These are phyloP conservation scores for Parauchenoglanis ngamensis DNA, from an alignment of 2,797 vertebrate species.

Conservation along the genomic window DNA sequence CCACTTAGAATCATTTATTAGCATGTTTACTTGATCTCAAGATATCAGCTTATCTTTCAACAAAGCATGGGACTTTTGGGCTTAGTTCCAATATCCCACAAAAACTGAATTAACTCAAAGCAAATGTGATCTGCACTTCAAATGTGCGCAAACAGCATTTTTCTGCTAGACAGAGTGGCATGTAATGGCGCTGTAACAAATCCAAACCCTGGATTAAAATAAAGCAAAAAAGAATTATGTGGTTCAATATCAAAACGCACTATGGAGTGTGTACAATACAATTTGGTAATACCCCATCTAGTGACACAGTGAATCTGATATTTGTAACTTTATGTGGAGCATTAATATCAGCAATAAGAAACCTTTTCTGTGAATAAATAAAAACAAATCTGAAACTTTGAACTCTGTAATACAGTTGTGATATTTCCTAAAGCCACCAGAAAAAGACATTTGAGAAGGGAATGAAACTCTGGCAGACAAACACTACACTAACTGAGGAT, in stretches of 20 bases:
- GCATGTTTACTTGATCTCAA: constrained; percentile 38
- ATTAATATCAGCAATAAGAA: background rate
- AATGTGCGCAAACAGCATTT: constrained; percentile 4
- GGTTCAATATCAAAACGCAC: background rate
- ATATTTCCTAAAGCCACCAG: background rate
- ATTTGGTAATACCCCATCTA: no score
- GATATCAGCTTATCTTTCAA: constrained; percentile 22
- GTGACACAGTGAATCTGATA: background rate
- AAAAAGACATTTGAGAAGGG: background rate
- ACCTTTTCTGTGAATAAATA: background rate
- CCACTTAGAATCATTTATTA: constrained; percentile 36
- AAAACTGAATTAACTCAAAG: constrained; percentile 15
- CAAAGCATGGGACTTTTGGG: constrained; percentile 32
- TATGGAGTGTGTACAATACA: background rate
- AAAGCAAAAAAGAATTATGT: background rate
- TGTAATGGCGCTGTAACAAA: background rate
- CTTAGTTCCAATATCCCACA: constrained; percentile 20
- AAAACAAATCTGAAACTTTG: background rate
- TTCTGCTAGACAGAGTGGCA: background rate
- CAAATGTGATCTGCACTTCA: constrained; percentile 34
- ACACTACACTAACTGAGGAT: background rate
- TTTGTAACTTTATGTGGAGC: background rate
- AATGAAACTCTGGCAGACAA: background rate
- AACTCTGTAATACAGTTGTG: background rate
- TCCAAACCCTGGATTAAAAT: background rate